Evolutionary conservation across 1,140 invertebrate species (phyloP), one percentile per base, ranked within the genome.

Genomic region (Drosophila sechellia): DNA sequence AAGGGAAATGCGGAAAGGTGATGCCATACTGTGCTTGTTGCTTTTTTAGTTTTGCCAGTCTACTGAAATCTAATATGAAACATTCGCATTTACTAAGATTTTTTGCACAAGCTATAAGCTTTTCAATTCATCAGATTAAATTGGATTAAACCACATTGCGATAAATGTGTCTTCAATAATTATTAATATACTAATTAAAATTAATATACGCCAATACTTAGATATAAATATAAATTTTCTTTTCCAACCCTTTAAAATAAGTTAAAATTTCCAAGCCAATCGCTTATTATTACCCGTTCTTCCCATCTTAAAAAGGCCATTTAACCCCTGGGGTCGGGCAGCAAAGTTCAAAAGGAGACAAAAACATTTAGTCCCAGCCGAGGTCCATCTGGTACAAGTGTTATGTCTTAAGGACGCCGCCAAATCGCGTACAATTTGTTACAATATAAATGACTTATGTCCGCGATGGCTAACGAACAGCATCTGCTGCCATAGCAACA

Each of bases 401-500:
- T 73, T 64, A 46, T 55, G 60, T 78, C 57, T 63, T 64, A 68
- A 58, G 76, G 77, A 86, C 61, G 57, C 55, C 69, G 84, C 79
- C 84, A 72, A 83, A 89, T 89, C 84, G 79, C 84, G 79, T 54
- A 87, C 83, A 89, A 89, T 89, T 89, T 89, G 84, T 89, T 89
- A 89, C 84, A 89, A 89, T 89, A 89, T 89, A 89, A 89, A 89
- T 89, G 84, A 89, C 79, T 89, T 89, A 89, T 89, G 84, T 89
- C 65, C 79, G 85, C 84, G 79, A 70, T 64, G 76, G 64, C 58
- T 75, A 85, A 65, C 60, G 60, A 72, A 56, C 77, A 71, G 74
- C 75, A 75, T 63, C 81, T 71, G 81, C 80, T 63, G 76, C 61
- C 59, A 68, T 46, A 64, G 78, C 81, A 79, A 77, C 78, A 70